A percentile compares a stretch with the other conserved stretches of the same genome.
Evolutionary conservation across 2,797 vertebrate genomes (phyloP).

Genomic region (Phrynocephalus guinanensis): DNA sequence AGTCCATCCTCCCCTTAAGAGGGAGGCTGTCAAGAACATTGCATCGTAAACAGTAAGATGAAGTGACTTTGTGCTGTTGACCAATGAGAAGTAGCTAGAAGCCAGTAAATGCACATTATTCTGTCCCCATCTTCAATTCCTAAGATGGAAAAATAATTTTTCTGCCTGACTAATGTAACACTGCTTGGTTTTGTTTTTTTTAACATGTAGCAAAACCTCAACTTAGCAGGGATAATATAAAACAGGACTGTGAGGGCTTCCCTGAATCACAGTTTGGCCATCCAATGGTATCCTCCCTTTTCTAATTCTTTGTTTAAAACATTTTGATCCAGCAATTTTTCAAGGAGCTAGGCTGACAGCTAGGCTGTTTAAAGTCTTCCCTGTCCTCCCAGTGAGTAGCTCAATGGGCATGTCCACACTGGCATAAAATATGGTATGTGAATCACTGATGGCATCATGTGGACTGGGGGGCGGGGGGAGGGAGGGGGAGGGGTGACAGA

Average conservation of each 20-base stretch:
- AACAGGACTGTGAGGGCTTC: background rate
- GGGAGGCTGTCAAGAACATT: conserved; percentile 6
- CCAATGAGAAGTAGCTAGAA: background rate
- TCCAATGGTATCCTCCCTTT: too few species aligned
- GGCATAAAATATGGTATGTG: too few species aligned
- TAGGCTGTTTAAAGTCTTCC: background rate
- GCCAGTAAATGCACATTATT: background rate
- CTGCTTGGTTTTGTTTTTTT: background rate
- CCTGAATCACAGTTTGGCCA: too few species aligned
- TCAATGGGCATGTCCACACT: too few species aligned
- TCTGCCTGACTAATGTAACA: conserved; percentile 40
- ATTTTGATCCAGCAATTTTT: too few species aligned
- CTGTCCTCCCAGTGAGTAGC: background rate
- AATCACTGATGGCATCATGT: too few species aligned
- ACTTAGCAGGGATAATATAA: background rate
- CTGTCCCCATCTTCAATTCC: background rate
- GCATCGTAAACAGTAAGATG: fast-evolving
- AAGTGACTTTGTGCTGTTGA: background rate
- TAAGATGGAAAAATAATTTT: conserved; percentile 29
- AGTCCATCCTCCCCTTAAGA: conserved; percentile 6
- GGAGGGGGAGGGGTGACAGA: too few species aligned
- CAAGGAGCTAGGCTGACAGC: too few species aligned
- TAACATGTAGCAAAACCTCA: conserved; percentile 2
- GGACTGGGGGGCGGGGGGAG: too few species aligned
- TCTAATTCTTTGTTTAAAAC: too few species aligned